Percentiles rank a stretch among this genome's conserved stretches.
These are phyloP conservation scores for Peromyscus nudipes DNA, from an alignment of 2,797 vertebrate genomes.

Conservation along the genomic window DNA sequence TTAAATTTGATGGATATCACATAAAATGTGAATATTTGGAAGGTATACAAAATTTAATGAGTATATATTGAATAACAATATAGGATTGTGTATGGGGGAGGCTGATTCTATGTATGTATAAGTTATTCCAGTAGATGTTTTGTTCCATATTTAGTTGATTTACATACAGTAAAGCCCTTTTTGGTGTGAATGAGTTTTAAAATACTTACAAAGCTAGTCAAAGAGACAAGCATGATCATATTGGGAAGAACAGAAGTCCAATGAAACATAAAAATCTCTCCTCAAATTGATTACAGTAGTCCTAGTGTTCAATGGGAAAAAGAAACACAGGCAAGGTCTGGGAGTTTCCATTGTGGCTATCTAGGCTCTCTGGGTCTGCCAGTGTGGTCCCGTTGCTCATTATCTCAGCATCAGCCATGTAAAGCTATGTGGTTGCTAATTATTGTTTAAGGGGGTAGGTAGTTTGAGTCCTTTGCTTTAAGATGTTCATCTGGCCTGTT, in stretches of 20 bases:
- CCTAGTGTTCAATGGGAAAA: background rate
- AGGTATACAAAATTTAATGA: conserved; percentile 34
- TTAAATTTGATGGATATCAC: conserved; percentile 34
- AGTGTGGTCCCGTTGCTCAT: background rate
- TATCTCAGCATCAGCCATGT: background rate
- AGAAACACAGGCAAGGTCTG: background rate
- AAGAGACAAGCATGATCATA: background rate
- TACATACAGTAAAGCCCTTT: background rate
- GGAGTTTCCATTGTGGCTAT: background rate
- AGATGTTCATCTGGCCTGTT: no score
- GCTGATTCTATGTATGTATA: background rate
- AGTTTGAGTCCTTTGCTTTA: background rate
- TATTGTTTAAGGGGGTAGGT: background rate
- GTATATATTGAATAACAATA: conserved; percentile 34
- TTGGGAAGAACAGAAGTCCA: background rate
- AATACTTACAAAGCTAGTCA: background rate
- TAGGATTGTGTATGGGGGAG: background rate
- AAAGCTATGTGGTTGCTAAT: background rate
- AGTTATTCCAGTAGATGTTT: background rate
- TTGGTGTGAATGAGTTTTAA: conserved; percentile 48
- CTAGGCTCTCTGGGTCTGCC: background rate
- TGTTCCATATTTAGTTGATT: conserved; percentile 44
- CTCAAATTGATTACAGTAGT: background rate
- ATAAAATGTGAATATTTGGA: conserved; percentile 41
- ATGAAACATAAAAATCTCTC: background rate